phyloP scores from a whole-genome alignment of 2,113 vertebrate species.

The Cephalopholis sonnerati region DNA sequence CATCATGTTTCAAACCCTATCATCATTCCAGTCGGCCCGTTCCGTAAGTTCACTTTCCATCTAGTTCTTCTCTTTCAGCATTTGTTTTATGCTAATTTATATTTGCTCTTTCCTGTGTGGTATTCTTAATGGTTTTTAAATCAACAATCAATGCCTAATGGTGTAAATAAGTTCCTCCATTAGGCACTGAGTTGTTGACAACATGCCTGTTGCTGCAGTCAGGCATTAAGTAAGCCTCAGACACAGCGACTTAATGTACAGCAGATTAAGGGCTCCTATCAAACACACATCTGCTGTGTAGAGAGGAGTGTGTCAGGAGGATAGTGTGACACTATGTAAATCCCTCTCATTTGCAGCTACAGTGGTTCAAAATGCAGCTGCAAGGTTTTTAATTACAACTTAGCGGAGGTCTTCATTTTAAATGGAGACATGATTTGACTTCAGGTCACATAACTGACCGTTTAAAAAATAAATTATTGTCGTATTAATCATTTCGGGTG shows the following conservation, averaged over 20 bases:
- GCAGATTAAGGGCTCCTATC: slow-evolving; percentile 73
- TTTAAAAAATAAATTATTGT: neutral
- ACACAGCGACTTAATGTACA: slow-evolving; percentile 68
- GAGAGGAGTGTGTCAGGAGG: slow-evolving; percentile 25
- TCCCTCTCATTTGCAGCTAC: slow-evolving; percentile 38
- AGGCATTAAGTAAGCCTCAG: slow-evolving; percentile 61
- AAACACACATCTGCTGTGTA: slow-evolving; percentile 73
- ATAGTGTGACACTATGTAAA: slow-evolving; percentile 50
- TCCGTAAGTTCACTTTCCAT: slow-evolving; percentile 47
- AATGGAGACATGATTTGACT: slow-evolving; percentile 1
- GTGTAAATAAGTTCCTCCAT: slow-evolving; percentile 66
- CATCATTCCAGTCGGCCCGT: slow-evolving; percentile 60
- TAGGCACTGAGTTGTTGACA: slow-evolving; percentile 59
- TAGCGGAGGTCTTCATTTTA: neutral
- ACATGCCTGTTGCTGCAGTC: slow-evolving; percentile 62
- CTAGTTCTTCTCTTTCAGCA: slow-evolving; percentile 37
- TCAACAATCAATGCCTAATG: slow-evolving; percentile 58
- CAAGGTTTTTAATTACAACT: slow-evolving; percentile 46
- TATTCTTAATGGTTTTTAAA: slow-evolving; percentile 60
- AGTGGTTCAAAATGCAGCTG: slow-evolving; percentile 29
- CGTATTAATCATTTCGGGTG: neutral
- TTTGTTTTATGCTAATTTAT: slow-evolving; percentile 40
- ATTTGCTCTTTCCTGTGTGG: slow-evolving; percentile 16
- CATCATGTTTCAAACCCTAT: slow-evolving; percentile 62
- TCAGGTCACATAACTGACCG: neutral